These are phyloP conservation scores for Chesias legatella DNA, from an alignment of 2,888 invertebrate species.

Conservation along the genomic window DNA sequence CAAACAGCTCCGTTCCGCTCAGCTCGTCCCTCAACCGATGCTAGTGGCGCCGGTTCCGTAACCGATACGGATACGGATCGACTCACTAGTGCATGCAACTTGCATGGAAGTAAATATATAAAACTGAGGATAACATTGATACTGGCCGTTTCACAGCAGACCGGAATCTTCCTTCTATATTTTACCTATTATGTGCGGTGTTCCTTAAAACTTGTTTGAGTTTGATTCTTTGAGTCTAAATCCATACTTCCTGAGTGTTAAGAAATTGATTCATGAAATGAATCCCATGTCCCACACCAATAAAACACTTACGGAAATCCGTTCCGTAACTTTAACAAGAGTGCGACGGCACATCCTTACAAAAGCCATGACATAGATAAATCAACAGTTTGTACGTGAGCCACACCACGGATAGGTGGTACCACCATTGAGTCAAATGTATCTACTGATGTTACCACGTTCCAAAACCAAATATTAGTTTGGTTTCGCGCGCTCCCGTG, in stretches of 20 bases:
- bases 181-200: too few relatives aligned
- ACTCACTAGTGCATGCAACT: too few relatives aligned
- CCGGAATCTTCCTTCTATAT: too few relatives aligned
- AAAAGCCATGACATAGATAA: slow-evolving; percentile 10
- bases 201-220: too few relatives aligned
- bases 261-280: too few relatives aligned
- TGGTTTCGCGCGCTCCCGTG: slow-evolving; percentile 42
- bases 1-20: slow-evolving; percentile 25
- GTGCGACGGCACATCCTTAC: slow-evolving; percentile 9
- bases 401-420: neutral
- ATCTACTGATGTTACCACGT: slow-evolving; percentile 24
- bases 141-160: too few relatives aligned
- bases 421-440: neutral
- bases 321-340: neutral
- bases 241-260: too few relatives aligned
- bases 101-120: too few relatives aligned
- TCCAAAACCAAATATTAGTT: slow-evolving; percentile 36
- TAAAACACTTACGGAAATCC: neutral
- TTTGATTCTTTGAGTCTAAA: too few relatives aligned
- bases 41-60: slow-evolving; percentile 14
- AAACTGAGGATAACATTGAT: too few relatives aligned
- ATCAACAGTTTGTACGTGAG: slow-evolving; percentile 8
- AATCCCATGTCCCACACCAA: too few relatives aligned
- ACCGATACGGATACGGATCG: neutral
- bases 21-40: slow-evolving; percentile 17